These are phyloP conservation scores for Folsomia manolachei DNA, from an alignment of 2,888 invertebrate species.

Conservation along the genomic window DNA sequence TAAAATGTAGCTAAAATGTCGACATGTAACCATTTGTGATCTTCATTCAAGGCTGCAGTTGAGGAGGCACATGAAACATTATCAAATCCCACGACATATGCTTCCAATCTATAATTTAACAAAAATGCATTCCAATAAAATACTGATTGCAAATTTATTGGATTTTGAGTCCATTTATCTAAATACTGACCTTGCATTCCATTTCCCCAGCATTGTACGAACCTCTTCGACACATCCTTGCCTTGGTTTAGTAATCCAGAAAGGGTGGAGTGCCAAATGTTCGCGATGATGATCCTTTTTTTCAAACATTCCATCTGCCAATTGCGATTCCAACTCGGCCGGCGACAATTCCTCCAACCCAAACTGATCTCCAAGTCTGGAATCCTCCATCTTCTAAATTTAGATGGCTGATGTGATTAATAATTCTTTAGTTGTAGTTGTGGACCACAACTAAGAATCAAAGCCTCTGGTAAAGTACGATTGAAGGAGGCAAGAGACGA, in stretches of 20 bases:
- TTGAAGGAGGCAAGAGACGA: too few relatives aligned
- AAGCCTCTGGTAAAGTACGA: too few relatives aligned
- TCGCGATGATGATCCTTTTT: conserved; percentile 28
- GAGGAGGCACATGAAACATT: conserved; percentile 18
- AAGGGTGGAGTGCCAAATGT: conserved; percentile 35
- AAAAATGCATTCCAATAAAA: conserved; percentile 11
- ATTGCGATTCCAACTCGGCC: conserved; percentile 8
- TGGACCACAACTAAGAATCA: too few relatives aligned
- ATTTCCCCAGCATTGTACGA: conserved; percentile 24
- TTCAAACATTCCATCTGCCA: conserved; percentile 17
- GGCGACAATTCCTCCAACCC: conserved; percentile 6
- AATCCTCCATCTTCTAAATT: background rate
- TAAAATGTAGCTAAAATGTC: conserved; percentile 33
- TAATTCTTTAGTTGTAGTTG: too few relatives aligned
- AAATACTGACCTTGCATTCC: conserved; percentile 34
- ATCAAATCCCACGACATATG: conserved; percentile 31
- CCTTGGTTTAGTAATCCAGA: conserved; percentile 28
- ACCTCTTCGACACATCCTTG: conserved; percentile 33
- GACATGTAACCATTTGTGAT: conserved; percentile 40
- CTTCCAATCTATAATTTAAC: conserved; percentile 22
- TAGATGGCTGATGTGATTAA: too few relatives aligned
- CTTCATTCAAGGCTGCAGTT: conserved; percentile 34
- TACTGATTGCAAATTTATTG: background rate
- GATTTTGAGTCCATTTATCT: background rate
- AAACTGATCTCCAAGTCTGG: background rate